A percentile compares a stretch with the other conserved stretches of the same genome.
Evolutionary conservation across 2,113 vertebrate genomes (phyloP).

Genomic region (Spheniscus mendiculus): DNA sequence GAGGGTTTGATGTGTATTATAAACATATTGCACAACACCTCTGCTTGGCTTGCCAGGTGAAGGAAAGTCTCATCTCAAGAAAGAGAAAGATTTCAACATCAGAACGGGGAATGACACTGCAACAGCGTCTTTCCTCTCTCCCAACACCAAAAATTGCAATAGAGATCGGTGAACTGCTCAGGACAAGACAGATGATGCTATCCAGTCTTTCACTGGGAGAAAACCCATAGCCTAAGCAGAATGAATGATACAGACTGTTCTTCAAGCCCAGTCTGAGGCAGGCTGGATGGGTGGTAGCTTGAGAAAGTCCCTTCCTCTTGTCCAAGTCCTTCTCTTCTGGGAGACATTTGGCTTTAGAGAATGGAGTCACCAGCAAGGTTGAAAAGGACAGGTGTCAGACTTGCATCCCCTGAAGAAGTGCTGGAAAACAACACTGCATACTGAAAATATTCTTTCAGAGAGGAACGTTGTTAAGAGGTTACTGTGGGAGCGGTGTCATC

Average conservation of each 20-base stretch:
- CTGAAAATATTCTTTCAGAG: neutral
- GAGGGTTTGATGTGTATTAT: neutral
- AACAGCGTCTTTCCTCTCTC: neutral
- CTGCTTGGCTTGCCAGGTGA: neutral
- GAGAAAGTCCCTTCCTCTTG: neutral
- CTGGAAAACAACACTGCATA: neutral
- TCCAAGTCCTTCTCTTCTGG: neutral
- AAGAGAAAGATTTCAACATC: neutral
- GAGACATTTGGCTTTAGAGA: neutral
- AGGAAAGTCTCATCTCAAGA: neutral
- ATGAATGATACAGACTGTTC: neutral
- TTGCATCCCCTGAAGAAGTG: neutral
- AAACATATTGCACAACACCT: neutral
- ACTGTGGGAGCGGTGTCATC: neutral
- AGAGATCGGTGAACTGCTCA: neutral
- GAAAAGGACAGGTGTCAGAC: neutral
- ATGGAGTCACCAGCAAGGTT: neutral
- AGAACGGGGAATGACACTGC: neutral
- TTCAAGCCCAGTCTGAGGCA: neutral
- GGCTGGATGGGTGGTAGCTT: neutral
- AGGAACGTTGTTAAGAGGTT: neutral
- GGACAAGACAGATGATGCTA: rapidly evolving
- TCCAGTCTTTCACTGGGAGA: neutral
- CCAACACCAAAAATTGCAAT: neutral
- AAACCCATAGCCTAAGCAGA: neutral